These are phyloP conservation scores for Pagrus major DNA, from an alignment of 2,113 vertebrate species.

Conservation along the genomic window DNA sequence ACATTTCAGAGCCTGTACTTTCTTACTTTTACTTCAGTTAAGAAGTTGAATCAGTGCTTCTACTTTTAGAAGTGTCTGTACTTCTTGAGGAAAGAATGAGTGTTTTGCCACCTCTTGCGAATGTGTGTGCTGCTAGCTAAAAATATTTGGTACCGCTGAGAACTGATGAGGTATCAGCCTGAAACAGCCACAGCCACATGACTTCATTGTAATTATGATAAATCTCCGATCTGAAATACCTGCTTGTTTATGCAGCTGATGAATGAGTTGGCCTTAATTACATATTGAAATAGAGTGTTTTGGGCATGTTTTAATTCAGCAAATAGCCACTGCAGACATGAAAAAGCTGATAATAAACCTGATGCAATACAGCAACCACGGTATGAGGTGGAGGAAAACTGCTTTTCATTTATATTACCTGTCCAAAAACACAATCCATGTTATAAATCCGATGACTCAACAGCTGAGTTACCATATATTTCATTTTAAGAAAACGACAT, in stretches of 20 bases:
- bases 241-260: constrained; percentile 68
- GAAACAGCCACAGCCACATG: constrained; percentile 31
- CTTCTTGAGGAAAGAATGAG: no score
- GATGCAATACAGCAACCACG: constrained; percentile 11
- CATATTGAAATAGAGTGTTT: constrained; percentile 64
- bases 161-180: constrained; percentile 11
- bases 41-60: no score
- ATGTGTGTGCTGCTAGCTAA: constrained; percentile 30
- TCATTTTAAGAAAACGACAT: constrained; percentile 18
- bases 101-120: no score
- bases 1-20: no score
- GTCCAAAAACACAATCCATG: constrained; percentile 19
- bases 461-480: constrained; percentile 15
- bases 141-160: constrained; percentile 3
- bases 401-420: constrained; percentile 42
- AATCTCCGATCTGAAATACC: constrained; percentile 56
- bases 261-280: constrained; percentile 70
- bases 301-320: constrained; percentile 14
- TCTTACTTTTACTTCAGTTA: no score
- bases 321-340: constrained; percentile 15
- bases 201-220: constrained; percentile 67
- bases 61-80: no score
- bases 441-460: constrained; percentile 37
- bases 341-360: constrained; percentile 27
- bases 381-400: constrained; percentile 19